Evolutionary conservation across 2,113 vertebrate genomes (phyloP), one percentile per base, ranked within the genome.

Genomic region (Grammomys dolichurus): DNA sequence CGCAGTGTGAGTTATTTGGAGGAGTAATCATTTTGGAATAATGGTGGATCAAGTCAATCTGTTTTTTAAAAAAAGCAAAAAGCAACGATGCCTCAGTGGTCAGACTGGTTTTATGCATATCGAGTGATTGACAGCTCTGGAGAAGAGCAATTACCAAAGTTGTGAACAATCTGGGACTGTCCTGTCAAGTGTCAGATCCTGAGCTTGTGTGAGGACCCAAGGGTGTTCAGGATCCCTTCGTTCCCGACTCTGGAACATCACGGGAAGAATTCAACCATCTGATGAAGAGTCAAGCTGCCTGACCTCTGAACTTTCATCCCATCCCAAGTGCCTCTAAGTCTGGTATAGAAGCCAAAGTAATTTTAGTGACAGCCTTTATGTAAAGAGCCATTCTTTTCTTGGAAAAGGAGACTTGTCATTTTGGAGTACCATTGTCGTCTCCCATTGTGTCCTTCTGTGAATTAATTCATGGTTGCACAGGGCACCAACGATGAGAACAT

Each of bases 361-460:
- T 91, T 84, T 78, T n/a, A 60, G 73, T 43, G 58, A 81, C 56
- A 51, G 87, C 51, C 72, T 94, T 97, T 75, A 31, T 67, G 12
- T 72, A 84, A 95, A 92, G 67, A 91, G 87, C 76, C 20, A 1
- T 91, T 93, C 86, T 87, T 91, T 96, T 77, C 56, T 87, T 78
- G 26, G 87, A 76, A 75, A 84, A 78, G 77, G 58, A 93, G 70
- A 60, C 78, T 95, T 93, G 87, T 89, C 72, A 69, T 90, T 93
- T 97, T 72, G 60, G 65, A 46, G 2, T 72, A 72, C 43, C 73
- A 84, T 94, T 95, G 63, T 95, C 33, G n/a, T 85, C 51, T 93
- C 76, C 92, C 65, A 82, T 88, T 92, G 76, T 95, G 95, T 94
- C 93, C 94, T 95, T 95, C 65, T 95, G 94, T 73, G 93, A 96